phyloP scores from a whole-genome alignment of 1,140 invertebrate genomes.

The Xylocopa sonorina region DNA sequence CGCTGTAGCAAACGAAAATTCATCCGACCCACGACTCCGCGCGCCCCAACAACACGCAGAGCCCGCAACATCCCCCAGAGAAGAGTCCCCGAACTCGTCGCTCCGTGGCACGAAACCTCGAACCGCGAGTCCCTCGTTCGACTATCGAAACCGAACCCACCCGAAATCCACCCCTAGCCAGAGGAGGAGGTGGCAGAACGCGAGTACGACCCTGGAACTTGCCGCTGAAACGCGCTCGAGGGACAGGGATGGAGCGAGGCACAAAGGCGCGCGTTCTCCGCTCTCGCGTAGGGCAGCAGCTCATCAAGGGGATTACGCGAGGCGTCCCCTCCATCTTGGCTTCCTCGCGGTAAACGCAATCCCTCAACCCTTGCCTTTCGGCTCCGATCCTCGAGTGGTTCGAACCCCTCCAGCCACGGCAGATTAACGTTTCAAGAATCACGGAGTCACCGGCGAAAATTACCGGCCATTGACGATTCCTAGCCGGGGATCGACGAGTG shows the following conservation, averaged over 20 bases:
- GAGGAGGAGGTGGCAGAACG: not conserved
- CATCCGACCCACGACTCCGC: too few species aligned
- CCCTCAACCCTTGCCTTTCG: slow-evolving; percentile 34
- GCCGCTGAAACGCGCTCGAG: slow-evolving; percentile 29
- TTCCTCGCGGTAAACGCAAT: slow-evolving; percentile 43
- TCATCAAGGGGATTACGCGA: slow-evolving; percentile 42
- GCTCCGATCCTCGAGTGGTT: not conserved
- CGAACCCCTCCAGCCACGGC: slow-evolving; percentile 25
- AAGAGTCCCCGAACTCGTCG: not conserved
- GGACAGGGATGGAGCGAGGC: not conserved
- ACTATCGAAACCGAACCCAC: not conserved
- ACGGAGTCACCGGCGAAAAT: slow-evolving; percentile 41
- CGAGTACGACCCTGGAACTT: slow-evolving; percentile 16
- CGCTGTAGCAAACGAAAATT: too few species aligned
- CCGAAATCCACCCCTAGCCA: not conserved
- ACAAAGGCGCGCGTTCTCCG: slow-evolving; percentile 20
- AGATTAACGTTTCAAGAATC: slow-evolving; percentile 51
- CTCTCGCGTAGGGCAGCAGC: slow-evolving; percentile 24
- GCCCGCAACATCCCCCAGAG: not conserved
- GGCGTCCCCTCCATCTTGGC: slow-evolving; percentile 22
- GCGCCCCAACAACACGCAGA: too few species aligned
- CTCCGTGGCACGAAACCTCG: not conserved
- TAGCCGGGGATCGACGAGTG: slow-evolving; percentile 19
- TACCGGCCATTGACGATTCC: slow-evolving; percentile 34
- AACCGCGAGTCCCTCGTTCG: too few species aligned